A percentile compares a stretch with the other conserved stretches of the same genome.
Conservation (phyloP, 1,140 invertebrate genomes). For the Gonioctena quinquepunctata region DNA sequence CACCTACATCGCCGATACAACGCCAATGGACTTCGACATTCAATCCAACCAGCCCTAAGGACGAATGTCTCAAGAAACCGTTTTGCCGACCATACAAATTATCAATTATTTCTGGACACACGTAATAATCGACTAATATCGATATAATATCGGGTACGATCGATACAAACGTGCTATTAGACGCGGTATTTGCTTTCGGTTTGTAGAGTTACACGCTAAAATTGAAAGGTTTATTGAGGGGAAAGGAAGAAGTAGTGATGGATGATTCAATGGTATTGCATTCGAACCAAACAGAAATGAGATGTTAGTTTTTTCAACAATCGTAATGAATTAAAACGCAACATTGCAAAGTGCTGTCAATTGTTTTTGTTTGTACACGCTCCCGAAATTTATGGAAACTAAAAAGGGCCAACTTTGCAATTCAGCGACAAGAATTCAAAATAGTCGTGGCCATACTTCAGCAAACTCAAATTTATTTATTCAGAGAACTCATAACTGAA, state of each 20-base stretch:
- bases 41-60: slow-evolving; percentile 9
- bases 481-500: no score
- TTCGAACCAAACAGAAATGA: background rate
- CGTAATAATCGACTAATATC: slow-evolving; percentile 28
- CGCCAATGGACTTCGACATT: background rate
- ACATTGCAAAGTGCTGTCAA: no score
- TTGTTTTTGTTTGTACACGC: no score
- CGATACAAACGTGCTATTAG: slow-evolving; percentile 24
- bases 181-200: slow-evolving; percentile 17
- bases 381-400: no score
- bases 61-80: slow-evolving; percentile 4
- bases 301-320: no score
- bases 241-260: no score
- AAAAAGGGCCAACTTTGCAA: no score
- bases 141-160: slow-evolving; percentile 28
- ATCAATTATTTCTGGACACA: slow-evolving; percentile 28
- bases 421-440: no score
- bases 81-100: slow-evolving; percentile 13
- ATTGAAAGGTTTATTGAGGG: slow-evolving; percentile 11
- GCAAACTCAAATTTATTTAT: no score
- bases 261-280: background rate
- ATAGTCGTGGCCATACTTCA: no score
- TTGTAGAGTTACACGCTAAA: slow-evolving; percentile 11
- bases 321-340: no score
- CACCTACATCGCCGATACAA: slow-evolving; percentile 19